These are phyloP conservation scores for Eptesicus fuscus DNA, from an alignment of 2,113 vertebrate species.

Conservation along the genomic window DNA sequence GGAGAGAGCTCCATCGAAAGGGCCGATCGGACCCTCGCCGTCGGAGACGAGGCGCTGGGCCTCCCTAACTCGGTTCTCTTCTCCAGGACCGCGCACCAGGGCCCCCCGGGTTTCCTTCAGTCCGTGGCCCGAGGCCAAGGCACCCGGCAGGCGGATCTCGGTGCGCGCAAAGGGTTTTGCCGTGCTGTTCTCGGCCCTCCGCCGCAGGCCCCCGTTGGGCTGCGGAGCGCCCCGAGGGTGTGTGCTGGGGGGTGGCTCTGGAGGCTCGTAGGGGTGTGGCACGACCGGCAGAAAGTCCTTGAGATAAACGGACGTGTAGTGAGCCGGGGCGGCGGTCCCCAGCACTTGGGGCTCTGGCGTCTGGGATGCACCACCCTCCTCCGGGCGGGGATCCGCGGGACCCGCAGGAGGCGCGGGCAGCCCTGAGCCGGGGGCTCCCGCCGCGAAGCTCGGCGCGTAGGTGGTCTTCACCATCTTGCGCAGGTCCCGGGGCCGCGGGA, in stretches of 20 bases:
- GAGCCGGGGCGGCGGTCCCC: slow-evolving; percentile 40
- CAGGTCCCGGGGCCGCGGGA: slow-evolving; percentile 90
- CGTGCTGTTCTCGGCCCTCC: slow-evolving; percentile 69
- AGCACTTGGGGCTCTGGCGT: neutral
- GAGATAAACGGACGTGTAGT: slow-evolving; percentile 77
- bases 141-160: slow-evolving; percentile 70
- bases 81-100: neutral
- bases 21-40: slow-evolving; percentile 3
- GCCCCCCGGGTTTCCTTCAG: neutral
- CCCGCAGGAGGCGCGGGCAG: neutral
- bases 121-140: neutral
- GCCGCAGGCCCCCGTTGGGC: slow-evolving; percentile 25
- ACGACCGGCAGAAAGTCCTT: slow-evolving; percentile 70
- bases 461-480: slow-evolving; percentile 92
- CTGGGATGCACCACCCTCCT: neutral
- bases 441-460: slow-evolving; percentile 88
- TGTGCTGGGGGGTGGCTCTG: neutral
- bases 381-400: neutral
- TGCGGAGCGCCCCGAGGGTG: neutral
- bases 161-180: slow-evolving; percentile 73
- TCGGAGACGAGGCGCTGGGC: neutral
- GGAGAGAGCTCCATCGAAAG: slow-evolving; percentile 32
- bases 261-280: slow-evolving; percentile 65
- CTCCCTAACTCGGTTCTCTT: neutral
- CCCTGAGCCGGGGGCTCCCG: neutral